Percentiles rank a stretch among this genome's conserved stretches.
These are phyloP conservation scores for Lepidurus couesii DNA, from an alignment of 1,140 invertebrate species.

Conservation along the genomic window DNA sequence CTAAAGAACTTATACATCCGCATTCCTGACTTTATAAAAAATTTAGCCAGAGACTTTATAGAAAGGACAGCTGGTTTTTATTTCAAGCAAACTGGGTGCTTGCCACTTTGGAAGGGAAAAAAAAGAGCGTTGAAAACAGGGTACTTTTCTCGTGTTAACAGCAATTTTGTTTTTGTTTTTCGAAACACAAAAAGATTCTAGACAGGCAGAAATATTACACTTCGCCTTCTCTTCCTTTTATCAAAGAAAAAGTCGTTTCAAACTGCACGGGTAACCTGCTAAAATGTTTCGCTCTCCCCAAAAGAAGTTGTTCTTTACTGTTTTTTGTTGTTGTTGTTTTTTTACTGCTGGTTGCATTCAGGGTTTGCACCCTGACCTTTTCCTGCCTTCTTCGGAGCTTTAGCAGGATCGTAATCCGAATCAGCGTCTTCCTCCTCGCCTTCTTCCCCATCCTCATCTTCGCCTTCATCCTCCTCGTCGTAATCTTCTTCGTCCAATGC, in stretches of 20 bases:
- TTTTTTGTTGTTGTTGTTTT: not conserved
- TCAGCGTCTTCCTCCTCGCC: slow-evolving; percentile 34
- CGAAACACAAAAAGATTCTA: not conserved
- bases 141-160: not conserved
- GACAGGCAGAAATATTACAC: not conserved
- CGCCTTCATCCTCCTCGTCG: slow-evolving; percentile 34
- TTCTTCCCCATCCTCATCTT: slow-evolving; percentile 33
- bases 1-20: not conserved
- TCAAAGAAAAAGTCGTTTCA: not conserved
- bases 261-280: not conserved
- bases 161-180: not conserved
- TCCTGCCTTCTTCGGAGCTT: slow-evolving; percentile 27
- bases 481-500: slow-evolving; percentile 34
- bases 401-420: slow-evolving; percentile 34
- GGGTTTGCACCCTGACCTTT: slow-evolving; percentile 33
- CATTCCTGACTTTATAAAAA: not conserved
- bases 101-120: not conserved
- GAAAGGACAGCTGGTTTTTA: slow-evolving; percentile 9
- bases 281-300: not conserved
- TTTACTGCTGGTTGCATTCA: slow-evolving; percentile 35
- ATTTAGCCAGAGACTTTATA: not conserved
- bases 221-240: not conserved
- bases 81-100: not conserved
- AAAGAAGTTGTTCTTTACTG: not conserved
- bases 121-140: slow-evolving; percentile 15